Evolutionary conservation across 2,113 vertebrate species (phyloP).

Genomic region (Centropus bengalensis): DNA sequence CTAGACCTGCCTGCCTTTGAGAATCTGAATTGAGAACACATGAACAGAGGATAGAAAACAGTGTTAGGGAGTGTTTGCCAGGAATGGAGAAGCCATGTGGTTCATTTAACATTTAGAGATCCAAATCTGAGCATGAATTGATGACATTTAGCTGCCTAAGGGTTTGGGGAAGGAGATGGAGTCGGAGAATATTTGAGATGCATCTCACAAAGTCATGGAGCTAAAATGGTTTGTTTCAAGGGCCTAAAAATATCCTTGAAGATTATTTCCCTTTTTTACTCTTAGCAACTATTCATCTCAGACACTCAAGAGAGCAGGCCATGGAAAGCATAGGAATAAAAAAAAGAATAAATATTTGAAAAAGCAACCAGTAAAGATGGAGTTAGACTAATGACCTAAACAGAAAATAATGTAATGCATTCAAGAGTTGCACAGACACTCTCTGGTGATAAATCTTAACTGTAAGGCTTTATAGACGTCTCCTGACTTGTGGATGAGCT

Average conservation of each 20-base stretch:
- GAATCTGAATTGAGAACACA: not conserved
- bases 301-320: not conserved
- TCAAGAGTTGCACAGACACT: not conserved
- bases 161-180: not conserved
- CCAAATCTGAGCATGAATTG: accelerated
- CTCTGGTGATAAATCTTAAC: constrained; percentile 28
- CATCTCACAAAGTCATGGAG: not conserved
- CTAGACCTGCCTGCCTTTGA: not conserved
- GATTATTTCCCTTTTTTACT: not conserved
- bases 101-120: not conserved
- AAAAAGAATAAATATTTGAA: constrained; percentile 43
- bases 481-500: not conserved
- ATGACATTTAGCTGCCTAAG: not conserved
- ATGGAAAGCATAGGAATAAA: not conserved
- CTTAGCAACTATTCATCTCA: not conserved
- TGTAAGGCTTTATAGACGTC: constrained; percentile 18
- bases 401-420: not conserved
- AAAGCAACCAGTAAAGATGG: constrained; percentile 13
- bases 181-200: not conserved
- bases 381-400: constrained; percentile 34
- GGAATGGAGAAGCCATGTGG: not conserved
- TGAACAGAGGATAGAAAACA: not conserved
- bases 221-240: not conserved
- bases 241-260: not conserved
- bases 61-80: not conserved